These are phyloP conservation scores for Alectura lathami DNA, from an alignment of 2,113 vertebrate species.

Conservation along the genomic window DNA sequence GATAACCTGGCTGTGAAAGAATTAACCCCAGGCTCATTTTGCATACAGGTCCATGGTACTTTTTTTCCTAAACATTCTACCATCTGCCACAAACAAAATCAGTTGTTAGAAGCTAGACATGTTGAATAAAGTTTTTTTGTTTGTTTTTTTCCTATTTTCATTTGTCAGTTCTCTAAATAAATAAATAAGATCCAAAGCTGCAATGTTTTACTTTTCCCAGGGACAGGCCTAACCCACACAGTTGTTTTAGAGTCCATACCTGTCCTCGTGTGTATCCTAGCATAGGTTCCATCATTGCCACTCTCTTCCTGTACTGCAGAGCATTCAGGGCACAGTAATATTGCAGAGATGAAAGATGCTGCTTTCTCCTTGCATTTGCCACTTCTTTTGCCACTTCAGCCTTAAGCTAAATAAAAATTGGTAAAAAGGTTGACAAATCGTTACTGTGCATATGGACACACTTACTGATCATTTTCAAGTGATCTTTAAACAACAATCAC, in stretches of 20 bases:
- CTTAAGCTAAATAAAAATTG: constrained; percentile 81
- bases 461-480: neutral
- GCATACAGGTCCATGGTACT: neutral
- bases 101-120: neutral
- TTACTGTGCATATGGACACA: neutral
- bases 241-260: constrained; percentile 63
- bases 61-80: neutral
- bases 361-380: constrained; percentile 89
- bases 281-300: constrained; percentile 95
- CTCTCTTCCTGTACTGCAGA: constrained; percentile 92
- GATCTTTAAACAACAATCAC: neutral
- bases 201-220: neutral
- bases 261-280: constrained; percentile 91
- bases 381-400: constrained; percentile 89
- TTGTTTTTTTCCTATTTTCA: neutral
- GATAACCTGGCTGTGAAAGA: neutral
- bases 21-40: neutral
- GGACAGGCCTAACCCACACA: neutral
- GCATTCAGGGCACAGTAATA: constrained; percentile 97
- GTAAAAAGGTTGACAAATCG: neutral
- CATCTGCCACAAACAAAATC: neutral
- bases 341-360: constrained; percentile 93
- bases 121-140: neutral
- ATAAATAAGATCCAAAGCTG: neutral
- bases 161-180: neutral